Evolutionary conservation across 2,113 vertebrate genomes (phyloP).

Genomic region (Lycaon pictus): DNA sequence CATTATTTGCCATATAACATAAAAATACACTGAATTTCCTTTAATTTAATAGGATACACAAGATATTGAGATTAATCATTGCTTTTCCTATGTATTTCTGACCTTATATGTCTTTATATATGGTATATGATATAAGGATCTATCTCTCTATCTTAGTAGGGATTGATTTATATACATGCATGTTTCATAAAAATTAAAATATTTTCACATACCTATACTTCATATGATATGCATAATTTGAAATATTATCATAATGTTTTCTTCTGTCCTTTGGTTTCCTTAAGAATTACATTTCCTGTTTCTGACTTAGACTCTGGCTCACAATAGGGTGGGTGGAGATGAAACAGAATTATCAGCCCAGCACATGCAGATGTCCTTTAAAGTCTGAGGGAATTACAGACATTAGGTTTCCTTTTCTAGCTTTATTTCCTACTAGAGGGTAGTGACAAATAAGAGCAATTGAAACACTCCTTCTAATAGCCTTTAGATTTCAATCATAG

Average conservation of each 20-base stretch:
- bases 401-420: slow-evolving; percentile 65
- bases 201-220: background rate
- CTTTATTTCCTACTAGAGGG: slow-evolving; percentile 38
- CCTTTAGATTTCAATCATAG: slow-evolving; percentile 37
- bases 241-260: background rate
- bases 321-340: background rate
- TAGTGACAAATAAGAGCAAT: slow-evolving; percentile 45
- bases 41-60: background rate
- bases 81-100: slow-evolving; percentile 13
- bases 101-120: background rate
- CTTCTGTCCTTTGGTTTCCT: background rate
- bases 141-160: background rate
- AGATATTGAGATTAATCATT: background rate
- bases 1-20: background rate
- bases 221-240: background rate
- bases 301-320: background rate
- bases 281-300: background rate
- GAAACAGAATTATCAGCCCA: background rate
- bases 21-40: slow-evolving; percentile 22
- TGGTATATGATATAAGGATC: background rate
- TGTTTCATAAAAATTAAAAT: background rate
- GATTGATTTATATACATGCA: background rate
- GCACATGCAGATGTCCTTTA: slow-evolving; percentile 9
- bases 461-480: slow-evolving; percentile 17
- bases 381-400: slow-evolving; percentile 52